phyloP scores from a whole-genome alignment of 2,797 vertebrate genomes.

The Microctenopoma stevenorrisi region DNA sequence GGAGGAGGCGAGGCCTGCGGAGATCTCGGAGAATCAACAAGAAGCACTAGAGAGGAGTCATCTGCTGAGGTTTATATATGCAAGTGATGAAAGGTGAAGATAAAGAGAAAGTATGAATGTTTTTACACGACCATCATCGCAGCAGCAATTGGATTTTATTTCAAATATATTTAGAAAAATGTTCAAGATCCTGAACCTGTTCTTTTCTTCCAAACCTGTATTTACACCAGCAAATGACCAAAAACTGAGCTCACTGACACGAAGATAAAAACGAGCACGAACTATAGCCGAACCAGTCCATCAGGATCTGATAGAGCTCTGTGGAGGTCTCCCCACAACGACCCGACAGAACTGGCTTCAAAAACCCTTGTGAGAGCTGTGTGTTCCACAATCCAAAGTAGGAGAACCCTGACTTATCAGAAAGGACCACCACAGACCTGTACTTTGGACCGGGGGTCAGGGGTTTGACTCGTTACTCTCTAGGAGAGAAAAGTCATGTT shows the following conservation, averaged over 20 bases:
- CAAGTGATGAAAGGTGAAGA: slow-evolving; percentile 37
- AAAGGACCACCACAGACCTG: background rate
- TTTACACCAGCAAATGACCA: slow-evolving; percentile 44
- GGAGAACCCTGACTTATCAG: too few relatives aligned
- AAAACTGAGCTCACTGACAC: background rate
- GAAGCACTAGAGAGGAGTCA: slow-evolving; percentile 62
- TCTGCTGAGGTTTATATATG: slow-evolving; percentile 42
- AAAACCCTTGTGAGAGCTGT: slow-evolving; percentile 19
- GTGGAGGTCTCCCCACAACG: too few relatives aligned
- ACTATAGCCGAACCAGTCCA: background rate
- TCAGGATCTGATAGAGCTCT: too few relatives aligned
- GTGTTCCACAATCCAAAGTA: background rate
- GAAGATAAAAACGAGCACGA: background rate
- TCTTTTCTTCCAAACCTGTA: slow-evolving; percentile 3
- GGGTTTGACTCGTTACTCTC: background rate
- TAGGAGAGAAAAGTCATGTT: background rate
- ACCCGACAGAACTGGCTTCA: too few relatives aligned
- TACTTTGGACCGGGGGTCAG: background rate
- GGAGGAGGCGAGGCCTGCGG: slow-evolving; percentile 69
- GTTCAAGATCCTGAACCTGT: background rate
- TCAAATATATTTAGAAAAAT: background rate
- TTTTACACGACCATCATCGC: slow-evolving; percentile 1
- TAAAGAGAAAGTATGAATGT: slow-evolving; percentile 28
- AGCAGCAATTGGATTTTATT: background rate
- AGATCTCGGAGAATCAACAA: slow-evolving; percentile 78